Evolutionary conservation across 2,888 invertebrate species (phyloP), one percentile per base, ranked within the genome.

Genomic region (Aporophyla nigra): DNA sequence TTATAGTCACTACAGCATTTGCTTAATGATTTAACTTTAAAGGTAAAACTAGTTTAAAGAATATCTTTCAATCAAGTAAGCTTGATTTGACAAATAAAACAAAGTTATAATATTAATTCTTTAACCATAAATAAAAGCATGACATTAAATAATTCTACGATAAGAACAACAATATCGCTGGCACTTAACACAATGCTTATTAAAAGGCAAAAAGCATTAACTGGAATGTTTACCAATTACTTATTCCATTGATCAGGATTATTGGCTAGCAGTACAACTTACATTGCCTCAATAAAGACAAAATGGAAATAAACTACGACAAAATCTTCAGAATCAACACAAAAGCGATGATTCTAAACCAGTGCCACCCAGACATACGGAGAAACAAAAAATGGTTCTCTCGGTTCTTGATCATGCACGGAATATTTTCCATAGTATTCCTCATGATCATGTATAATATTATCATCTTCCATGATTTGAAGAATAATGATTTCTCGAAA

Each of bases 231-330:
- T 9, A 51, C 14, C 24, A 24, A 12, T 14, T 21, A 56, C 33
- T 9, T n/a, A 54, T 33, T 58, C 10, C 43, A 24, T 19, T 63
- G 6, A 43, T 54, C 54, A 54, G 54, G 12, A n/a, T 54, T 54
- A n/a, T 56, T 56, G 24, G 56, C 24, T 56, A 5, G 5, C 24
- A 56, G 4, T 2, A 54, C 24, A 56, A 24, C 14, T 14, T n/a
- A 1, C 3, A 33, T 33, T 33, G 33, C 21, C 21, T 53, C 53
- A 24, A 5, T 24, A 56, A 56, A 24, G 5, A 24, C 56, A n/a
- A 56, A 56, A 56, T 90, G 90, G 79, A 88, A 2, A 54, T 90
- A 5, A 67, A 87, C 61, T 91, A 82, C 61, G 84, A 90, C 0
- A 66, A 82, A 21, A 63, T 86, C 56, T 91, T 86, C 66, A 83